phyloP scores from a whole-genome alignment of 1,140 invertebrate genomes.

The Orchesella cincta region DNA sequence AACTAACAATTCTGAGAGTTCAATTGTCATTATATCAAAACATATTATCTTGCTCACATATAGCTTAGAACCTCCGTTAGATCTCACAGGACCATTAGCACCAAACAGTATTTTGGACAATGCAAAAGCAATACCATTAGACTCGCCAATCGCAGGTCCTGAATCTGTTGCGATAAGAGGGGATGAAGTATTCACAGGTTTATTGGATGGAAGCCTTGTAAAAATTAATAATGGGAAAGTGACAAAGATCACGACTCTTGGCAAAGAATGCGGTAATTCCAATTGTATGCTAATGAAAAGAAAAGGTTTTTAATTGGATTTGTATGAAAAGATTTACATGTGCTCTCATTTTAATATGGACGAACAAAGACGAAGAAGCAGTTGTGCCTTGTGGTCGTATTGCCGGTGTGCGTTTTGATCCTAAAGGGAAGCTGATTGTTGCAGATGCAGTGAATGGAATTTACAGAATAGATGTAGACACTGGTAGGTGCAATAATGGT shows the following conservation, averaged over 20 bases:
- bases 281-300: too few species aligned
- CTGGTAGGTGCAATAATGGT: slow-evolving; percentile 56
- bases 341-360: slow-evolving; percentile 32
- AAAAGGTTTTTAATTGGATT: too few species aligned
- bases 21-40: not conserved
- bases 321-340: too few species aligned
- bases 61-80: not conserved
- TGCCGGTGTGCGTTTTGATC: slow-evolving; percentile 58
- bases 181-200: slow-evolving; percentile 51
- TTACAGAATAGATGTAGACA: slow-evolving; percentile 57
- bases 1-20: not conserved
- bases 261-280: slow-evolving; percentile 56
- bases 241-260: slow-evolving; percentile 53
- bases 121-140: slow-evolving; percentile 52
- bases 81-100: slow-evolving; percentile 52
- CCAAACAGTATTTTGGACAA: slow-evolving; percentile 53
- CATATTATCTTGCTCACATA: not conserved
- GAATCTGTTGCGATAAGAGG: slow-evolving; percentile 43
- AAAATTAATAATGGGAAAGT: slow-evolving; percentile 45
- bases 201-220: slow-evolving; percentile 48
- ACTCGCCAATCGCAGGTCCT: slow-evolving; percentile 55
- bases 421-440: slow-evolving; percentile 57
- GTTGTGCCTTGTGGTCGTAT: slow-evolving; percentile 61
- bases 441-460: slow-evolving; percentile 60
- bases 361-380: slow-evolving; percentile 52